These are phyloP conservation scores for Dolomedes plantarius DNA, from an alignment of 2,888 invertebrate species.

Conservation along the genomic window DNA sequence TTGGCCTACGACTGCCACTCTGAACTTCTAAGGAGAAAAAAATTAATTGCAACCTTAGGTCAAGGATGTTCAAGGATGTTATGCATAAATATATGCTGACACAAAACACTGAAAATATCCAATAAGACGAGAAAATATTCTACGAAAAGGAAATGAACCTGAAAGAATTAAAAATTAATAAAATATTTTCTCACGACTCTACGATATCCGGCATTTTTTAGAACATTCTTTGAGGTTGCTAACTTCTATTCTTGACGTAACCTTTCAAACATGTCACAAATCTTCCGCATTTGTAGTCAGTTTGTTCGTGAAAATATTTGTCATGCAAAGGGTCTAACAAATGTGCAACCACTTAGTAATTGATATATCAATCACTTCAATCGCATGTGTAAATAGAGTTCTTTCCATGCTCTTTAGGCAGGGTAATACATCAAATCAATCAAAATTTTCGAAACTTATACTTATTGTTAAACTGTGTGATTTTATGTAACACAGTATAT, in stretches of 20 bases:
- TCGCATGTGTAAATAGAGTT: too few species aligned
- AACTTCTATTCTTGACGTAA: not conserved
- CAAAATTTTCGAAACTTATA: too few species aligned
- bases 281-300: not conserved
- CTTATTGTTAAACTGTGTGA: too few species aligned
- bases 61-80: constrained; percentile 12
- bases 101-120: not conserved
- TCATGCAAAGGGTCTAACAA: not conserved
- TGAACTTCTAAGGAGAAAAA: not conserved
- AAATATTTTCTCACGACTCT: constrained; percentile 7
- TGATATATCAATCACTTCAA: too few species aligned
- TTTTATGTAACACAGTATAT: too few species aligned
- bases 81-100: not conserved
- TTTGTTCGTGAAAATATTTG: not conserved
- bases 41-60: not conserved
- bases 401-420: too few species aligned
- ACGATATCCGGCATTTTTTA: not conserved
- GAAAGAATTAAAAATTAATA: not conserved
- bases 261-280: constrained; percentile 1
- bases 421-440: too few species aligned
- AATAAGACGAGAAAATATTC: not conserved
- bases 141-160: not conserved
- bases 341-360: not conserved
- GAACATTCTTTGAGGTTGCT: not conserved
- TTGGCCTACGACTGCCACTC: not conserved